Base-by-base conservation (phyloP, 2,113 vertebrate genomes). In the Syngnathoides biaculeatus region DNA sequence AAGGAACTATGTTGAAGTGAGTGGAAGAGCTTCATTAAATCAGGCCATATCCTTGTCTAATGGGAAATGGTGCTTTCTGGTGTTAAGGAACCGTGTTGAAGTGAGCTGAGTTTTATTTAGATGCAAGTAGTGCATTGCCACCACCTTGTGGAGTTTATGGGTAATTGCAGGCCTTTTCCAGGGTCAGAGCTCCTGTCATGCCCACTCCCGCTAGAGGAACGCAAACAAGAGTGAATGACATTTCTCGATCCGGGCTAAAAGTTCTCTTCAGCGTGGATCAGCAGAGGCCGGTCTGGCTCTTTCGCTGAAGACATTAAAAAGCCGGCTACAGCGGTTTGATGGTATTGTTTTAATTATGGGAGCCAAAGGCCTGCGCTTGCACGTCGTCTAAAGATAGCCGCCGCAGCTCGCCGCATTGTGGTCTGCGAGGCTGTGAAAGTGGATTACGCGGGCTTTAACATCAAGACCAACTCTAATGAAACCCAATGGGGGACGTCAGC, bases 361-460 rank as follows among this genome's bases (percentile, higher is more conserved):
- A 61, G 59, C 59, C 59, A 61, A 40, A 42, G 59, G 38, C 69
- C n/a, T 40, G 69, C n/a, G 27, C 67, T n/a, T 65, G 63, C 40
- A 58, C 72, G 61, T 70, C 8, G 63, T 75, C 87, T 89, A 88
- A 89, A 88, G 84, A 90, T 88, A 88, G 86, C 68, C 24, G 1
- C 52, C 45, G 71, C 60, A 75, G 72, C 81, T 71, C 63, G 77
- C 77, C 73, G 70, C 63, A 80, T 40, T 73, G 79, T 78, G 85
- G 74, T 79, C 87, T 76, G 74, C 73, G 12, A 71, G 84, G 79
- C 84, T 87, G 77, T 84, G 86, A 79, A 89, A 90, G 89, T 90
- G 86, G 86, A 90, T 90, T 90, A 90, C 82, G 85, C 65, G 65
- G 79, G 82, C 82, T 86, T 86, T 83, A 85, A 86, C 87, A 88